Conservation (phyloP, 2,113 vertebrate species). For the Scytalopus superciliaris region DNA sequence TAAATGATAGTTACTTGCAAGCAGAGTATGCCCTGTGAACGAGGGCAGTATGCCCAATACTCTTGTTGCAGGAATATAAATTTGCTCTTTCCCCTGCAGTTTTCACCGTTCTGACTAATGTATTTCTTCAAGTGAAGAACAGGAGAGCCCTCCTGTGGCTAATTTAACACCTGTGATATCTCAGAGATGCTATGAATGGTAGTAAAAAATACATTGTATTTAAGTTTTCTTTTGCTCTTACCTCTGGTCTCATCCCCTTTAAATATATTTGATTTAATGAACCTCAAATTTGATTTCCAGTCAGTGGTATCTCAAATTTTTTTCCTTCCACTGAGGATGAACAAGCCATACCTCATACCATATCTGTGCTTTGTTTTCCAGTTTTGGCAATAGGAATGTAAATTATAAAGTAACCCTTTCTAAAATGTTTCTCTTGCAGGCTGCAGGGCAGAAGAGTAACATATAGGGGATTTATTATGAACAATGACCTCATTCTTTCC, state of each 20-base stretch:
- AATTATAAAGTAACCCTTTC: conserved; percentile 39
- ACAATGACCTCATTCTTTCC: conserved; percentile 57
- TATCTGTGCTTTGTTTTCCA: conserved; percentile 41
- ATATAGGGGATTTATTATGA: conserved; percentile 54
- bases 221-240: neutral
- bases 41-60: neutral
- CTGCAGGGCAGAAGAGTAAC: conserved; percentile 29
- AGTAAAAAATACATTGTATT: accelerated
- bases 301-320: neutral
- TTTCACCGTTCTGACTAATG: neutral
- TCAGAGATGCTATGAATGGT: neutral
- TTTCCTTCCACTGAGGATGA: neutral
- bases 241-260: neutral
- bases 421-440: conserved; percentile 37
- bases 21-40: neutral
- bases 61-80: neutral
- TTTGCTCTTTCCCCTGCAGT: neutral
- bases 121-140: conserved; percentile 23
- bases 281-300: neutral
- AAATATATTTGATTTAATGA: neutral
- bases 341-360: neutral
- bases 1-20: neutral
- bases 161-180: neutral
- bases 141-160: conserved; percentile 63
- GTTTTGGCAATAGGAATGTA: conserved; percentile 47